These are phyloP conservation scores for Herpailurus yagouaroundi DNA, from an alignment of 2,113 vertebrate species.

Conservation along the genomic window DNA sequence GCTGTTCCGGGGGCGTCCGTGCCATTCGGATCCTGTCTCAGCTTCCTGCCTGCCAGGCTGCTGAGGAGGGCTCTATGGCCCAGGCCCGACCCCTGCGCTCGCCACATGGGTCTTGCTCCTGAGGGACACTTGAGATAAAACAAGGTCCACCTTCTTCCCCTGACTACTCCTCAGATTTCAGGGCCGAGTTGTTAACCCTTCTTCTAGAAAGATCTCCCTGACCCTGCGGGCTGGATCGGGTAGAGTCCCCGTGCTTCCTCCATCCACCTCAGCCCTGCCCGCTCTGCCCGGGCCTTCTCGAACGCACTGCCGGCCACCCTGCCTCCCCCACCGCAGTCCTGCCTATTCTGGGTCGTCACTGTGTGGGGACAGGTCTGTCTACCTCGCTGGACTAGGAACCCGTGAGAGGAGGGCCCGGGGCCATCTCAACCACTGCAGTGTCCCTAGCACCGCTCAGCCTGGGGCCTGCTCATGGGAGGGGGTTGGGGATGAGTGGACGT, in stretches of 20 bases:
- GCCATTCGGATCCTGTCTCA: constrained; percentile 57
- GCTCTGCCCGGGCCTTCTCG: background rate
- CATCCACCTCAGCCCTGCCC: background rate
- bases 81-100: constrained; percentile 79
- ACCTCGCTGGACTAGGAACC: background rate
- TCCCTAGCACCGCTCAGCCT: constrained; percentile 1
- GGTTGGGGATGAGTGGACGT: constrained; percentile 83
- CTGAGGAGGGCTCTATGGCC: constrained; percentile 88
- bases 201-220: constrained; percentile 16
- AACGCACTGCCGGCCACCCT: background rate
- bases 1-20: background rate
- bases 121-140: background rate
- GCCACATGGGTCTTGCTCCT: background rate
- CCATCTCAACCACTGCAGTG: background rate
- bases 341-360: background rate
- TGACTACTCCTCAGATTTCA: background rate
- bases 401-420: background rate
- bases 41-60: constrained; percentile 88
- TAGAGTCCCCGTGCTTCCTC: background rate
- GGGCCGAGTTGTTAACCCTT: background rate
- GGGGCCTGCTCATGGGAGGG: constrained; percentile 83
- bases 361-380: background rate
- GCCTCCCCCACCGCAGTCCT: background rate
- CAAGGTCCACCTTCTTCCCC: background rate
- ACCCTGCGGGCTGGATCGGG: background rate